Evolutionary conservation across 2,113 vertebrate species (phyloP), one percentile per base, ranked within the genome.

Genomic region (Oenanthe melanoleuca): DNA sequence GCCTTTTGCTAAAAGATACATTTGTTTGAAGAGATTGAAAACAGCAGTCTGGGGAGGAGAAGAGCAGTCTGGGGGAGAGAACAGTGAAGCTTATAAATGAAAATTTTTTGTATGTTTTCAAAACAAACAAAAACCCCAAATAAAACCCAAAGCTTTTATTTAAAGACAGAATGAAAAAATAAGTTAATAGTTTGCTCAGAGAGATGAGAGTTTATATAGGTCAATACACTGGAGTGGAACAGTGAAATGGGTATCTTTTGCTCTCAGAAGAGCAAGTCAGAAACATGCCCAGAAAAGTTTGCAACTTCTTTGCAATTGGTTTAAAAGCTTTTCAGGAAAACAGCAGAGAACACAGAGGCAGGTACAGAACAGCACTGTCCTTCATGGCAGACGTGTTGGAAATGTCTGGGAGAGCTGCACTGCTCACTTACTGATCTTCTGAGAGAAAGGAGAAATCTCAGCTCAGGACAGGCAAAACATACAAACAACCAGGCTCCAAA

Each of bases 141-240:
- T 92, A 61, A 83, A 97, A 70, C 80, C 91, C 88, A 93, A 89
- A 96, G 93, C 92, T 93, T 98, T 98, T 98, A 98, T 98, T 98
- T 97, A 95, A 97, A 97, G 97, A 87, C 94, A 96, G 91, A 97
- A 87, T 97, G 97, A 96, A 97, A 97, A 97, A 98, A 97, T 95
- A 96, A 98, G 92, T 91, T 95, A 90, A 81, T 89, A 79, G 83
- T 97, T 97, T 96, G 87, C 91, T 97, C 95, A 96, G 97, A 97
- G 96, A 97, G 95, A 94, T 97, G 90, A 96, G 95, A 93, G 82
- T 97, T 97, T 96, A 91, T 96, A 47, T 73, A 93, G 93, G 79
- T 97, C 85, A 96, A 78, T 80, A 96, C 92, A 96, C 72, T 87
- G 88, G 80, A 85, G 78, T 86, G 95, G 94, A 96, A 92, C 93